Evolutionary conservation across 2,888 invertebrate species (phyloP), one percentile per base, ranked within the genome.

Genomic region (Physocephala rufipes): DNA sequence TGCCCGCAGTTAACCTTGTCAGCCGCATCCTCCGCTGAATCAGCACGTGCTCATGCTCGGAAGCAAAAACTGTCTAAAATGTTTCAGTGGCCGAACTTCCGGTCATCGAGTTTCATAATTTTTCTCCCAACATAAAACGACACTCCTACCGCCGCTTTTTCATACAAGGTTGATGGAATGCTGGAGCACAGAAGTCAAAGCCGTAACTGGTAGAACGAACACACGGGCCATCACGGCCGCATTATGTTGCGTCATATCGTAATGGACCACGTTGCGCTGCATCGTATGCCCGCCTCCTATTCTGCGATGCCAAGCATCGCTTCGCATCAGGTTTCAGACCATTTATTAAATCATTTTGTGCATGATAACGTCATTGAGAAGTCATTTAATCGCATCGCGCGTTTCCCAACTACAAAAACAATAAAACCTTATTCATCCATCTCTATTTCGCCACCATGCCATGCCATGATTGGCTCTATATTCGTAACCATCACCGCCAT

Each of bases 1-100:
- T n/a, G n/a, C 59, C 26, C 47, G n/a, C 49, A 70, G 66, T 66
- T 67, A 71, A 71, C 71, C 71, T 71, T 71, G 66, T 67, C 71
- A 67, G 62, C 61, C 67, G n/a, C 67, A 66, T 61, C 71, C 36
- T 36, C 64, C 67, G 66, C 47, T 59, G 67, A 67, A 26, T 63
- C 63, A 55, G 63, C 45, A 43, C 55, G 21, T 15, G 58, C 15
- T 4, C 36, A n/a, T 51, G 19, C 16, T 47, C 51, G 7, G n/a
- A 19, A 24, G 47, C 36, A 16, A 67, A 67, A 47, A 67, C 26
- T 45, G 45, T 67, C 26, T 53, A 55, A 67, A 58, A 24, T 67
- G 58, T 67, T 67, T 45, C 45, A 15, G 36, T 59, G 45, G 16
- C 24, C 45, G 58, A 67, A 59, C 67, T 67, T 59, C 67, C 45